Conservation (phyloP, 2,888 invertebrate species). For the Andrena flavipes region DNA sequence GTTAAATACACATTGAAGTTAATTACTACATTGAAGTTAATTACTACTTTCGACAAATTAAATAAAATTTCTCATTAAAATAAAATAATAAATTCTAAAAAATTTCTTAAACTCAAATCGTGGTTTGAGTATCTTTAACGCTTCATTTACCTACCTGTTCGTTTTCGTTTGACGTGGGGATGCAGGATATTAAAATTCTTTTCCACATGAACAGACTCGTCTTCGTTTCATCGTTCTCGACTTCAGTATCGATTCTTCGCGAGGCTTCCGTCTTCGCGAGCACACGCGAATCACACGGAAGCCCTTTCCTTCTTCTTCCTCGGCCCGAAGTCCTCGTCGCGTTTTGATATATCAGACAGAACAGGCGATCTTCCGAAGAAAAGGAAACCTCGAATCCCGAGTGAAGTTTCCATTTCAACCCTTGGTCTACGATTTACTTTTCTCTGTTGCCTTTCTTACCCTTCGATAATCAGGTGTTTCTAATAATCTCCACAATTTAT, state of each 20-base stretch:
- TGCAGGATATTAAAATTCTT: background rate
- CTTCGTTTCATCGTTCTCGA: slow-evolving; percentile 2
- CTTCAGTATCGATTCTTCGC: slow-evolving; percentile 12
- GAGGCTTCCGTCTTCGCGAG: background rate
- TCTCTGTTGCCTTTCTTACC: background rate
- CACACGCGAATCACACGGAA: slow-evolving; percentile 1
- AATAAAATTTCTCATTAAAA: no score
- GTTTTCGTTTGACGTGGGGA: background rate
- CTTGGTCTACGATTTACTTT: background rate
- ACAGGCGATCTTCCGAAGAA: background rate
- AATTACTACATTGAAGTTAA: no score
- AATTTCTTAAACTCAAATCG: background rate
- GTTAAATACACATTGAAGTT: no score
- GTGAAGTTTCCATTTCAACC: slow-evolving; percentile 7
- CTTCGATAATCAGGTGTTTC: background rate
- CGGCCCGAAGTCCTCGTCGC: slow-evolving; percentile 2
- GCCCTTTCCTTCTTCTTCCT: background rate
- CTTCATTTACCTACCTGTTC: background rate
- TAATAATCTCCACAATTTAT: background rate
- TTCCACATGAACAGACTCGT: background rate
- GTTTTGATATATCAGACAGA: slow-evolving; percentile 17
- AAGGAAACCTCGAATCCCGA: background rate
- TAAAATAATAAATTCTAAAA: no score
- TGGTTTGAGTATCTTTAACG: background rate
- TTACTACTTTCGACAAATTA: no score